A percentile compares a stretch with the other conserved stretches of the same genome.
Conservation (phyloP, 2,797 vertebrate species). For the Microcaecilia unicolor region DNA sequence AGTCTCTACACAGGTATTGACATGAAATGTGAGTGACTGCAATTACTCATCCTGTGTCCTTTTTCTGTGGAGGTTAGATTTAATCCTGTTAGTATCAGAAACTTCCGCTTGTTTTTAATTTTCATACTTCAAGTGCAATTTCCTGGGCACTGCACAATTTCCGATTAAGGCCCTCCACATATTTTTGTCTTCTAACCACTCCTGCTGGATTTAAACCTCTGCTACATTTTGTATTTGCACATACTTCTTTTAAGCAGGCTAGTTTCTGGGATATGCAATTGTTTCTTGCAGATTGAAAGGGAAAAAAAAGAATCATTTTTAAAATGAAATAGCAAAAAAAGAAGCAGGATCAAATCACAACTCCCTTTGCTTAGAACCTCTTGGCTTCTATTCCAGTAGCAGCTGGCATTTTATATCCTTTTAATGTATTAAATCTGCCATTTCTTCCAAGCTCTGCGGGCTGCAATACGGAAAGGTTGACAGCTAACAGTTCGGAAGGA, state of each 20-base stretch:
- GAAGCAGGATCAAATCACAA: neutral
- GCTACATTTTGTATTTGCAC: no score
- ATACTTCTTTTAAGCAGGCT: no score
- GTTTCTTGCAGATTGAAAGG: no score
- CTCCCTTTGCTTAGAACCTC: neutral
- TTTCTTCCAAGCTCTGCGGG: neutral
- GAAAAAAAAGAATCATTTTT: no score
- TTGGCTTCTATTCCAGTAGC: neutral
- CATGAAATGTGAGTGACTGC: neutral
- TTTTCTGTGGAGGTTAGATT: constrained; percentile 6
- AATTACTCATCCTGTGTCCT: constrained; percentile 4
- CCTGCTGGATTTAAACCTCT: no score
- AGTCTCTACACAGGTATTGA: neutral
- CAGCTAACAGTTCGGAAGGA: constrained; percentile 6
- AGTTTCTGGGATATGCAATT: no score
- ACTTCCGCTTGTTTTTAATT: no score
- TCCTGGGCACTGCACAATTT: no score
- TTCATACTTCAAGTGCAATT: no score
- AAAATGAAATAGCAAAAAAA: neutral
- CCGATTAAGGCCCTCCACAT: no score
- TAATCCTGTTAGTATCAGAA: neutral
- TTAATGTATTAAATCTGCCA: constrained; percentile 2
- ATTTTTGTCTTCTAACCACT: no score
- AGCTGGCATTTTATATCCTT: neutral
- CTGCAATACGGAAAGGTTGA: constrained; percentile 1